Evolutionary conservation across 2,797 vertebrate genomes (phyloP).

Genomic region (Podarcis lilfordi): DNA sequence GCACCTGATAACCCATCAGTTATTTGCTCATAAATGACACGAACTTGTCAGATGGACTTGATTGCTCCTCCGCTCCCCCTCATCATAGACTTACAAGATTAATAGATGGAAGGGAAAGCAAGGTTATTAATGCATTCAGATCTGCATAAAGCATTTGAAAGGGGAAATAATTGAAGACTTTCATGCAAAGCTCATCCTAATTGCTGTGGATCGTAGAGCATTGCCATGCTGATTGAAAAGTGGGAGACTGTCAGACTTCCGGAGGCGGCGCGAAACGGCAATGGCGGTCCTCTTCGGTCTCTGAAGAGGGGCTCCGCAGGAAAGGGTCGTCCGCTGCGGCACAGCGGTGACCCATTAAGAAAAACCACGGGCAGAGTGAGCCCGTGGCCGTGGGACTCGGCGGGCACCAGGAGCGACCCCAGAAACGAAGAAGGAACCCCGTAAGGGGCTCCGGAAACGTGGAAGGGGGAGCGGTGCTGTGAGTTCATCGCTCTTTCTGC

Average conservation of each 20-base stretch:
- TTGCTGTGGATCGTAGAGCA: constrained; percentile 20
- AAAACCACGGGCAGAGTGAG: too few species aligned
- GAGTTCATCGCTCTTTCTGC: too few species aligned
- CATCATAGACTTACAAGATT: constrained; percentile 22
- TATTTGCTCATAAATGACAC: constrained; percentile 16
- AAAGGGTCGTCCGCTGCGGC: too few species aligned
- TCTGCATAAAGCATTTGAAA: constrained; percentile 33
- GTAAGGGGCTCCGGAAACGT: too few species aligned
- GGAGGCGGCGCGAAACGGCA: too few species aligned
- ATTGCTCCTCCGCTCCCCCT: background rate
- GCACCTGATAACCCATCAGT: background rate
- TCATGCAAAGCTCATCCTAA: constrained; percentile 48
- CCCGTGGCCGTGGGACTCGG: too few species aligned
- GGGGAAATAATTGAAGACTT: constrained; percentile 41
- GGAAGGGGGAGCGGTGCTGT: too few species aligned
- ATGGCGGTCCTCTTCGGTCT: too few species aligned
- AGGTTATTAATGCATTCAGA: constrained; percentile 21
- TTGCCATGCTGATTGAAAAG: constrained; percentile 48
- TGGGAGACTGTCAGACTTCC: background rate
- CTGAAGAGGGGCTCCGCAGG: too few species aligned
- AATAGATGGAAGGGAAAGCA: constrained; percentile 1
- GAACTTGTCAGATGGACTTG: background rate
- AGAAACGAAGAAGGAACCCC: too few species aligned
- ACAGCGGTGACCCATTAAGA: too few species aligned
- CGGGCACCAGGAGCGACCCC: too few species aligned